Conservation (phyloP, 2,113 vertebrate species). For the Sciurus niger region DNA sequence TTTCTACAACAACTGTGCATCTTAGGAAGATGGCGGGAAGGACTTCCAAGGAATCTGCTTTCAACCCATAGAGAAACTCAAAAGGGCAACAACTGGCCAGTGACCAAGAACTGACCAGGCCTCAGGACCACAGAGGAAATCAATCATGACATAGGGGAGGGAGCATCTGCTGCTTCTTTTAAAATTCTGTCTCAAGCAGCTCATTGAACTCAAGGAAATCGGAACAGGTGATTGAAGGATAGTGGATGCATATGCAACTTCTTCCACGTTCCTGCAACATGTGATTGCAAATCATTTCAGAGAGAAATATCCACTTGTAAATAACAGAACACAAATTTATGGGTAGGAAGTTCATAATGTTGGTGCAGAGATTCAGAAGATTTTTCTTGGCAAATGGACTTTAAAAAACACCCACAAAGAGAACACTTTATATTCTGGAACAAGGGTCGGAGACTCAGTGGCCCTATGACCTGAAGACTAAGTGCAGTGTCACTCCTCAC, state of each 20-base stretch:
- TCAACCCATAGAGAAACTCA: not conserved
- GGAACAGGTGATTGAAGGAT: too few relatives aligned
- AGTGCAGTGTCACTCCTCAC: too few relatives aligned
- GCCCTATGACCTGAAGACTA: not conserved
- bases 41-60: too few relatives aligned
- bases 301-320: not conserved
- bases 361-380: not conserved
- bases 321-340: not conserved
- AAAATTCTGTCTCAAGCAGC: not conserved
- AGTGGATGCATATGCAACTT: not conserved
- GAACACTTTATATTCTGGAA: not conserved
- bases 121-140: not conserved
- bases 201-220: slow-evolving; percentile 8
- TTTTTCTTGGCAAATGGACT: not conserved
- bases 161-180: not conserved
- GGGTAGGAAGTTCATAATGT: not conserved
- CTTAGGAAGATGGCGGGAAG: too few relatives aligned
- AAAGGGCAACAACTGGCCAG: not conserved
- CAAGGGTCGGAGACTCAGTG: not conserved
- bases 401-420: not conserved
- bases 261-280: not conserved
- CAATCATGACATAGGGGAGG: not conserved
- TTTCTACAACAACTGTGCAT: too few relatives aligned
- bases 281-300: not conserved
- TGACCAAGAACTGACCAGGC: not conserved